Percentiles rank a stretch among this genome's conserved stretches.
Evolutionary conservation across 2,888 invertebrate genomes (phyloP).

Genomic region (Drosophila incognita): DNA sequence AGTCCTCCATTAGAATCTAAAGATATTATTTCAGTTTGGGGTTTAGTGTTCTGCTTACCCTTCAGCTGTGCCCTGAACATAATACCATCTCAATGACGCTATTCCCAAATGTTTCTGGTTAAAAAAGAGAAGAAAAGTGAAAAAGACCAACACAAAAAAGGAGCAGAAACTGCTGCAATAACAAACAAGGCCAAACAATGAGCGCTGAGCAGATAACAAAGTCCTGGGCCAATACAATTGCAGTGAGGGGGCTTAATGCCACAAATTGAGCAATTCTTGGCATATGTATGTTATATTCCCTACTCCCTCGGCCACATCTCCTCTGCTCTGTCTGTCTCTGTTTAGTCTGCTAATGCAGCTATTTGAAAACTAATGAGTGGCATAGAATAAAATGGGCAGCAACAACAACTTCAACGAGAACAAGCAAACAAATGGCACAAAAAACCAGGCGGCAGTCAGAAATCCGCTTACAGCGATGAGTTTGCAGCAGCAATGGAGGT

Average conservation of each 20-base stretch:
- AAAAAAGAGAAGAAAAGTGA: slow-evolving; percentile 8
- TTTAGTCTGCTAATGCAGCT: slow-evolving; percentile 71
- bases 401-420: slow-evolving; percentile 38
- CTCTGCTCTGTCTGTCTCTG: not conserved
- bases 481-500: slow-evolving; percentile 3
- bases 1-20: slow-evolving; percentile 23
- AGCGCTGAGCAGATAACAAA: slow-evolving; percentile 24
- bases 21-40: slow-evolving; percentile 43
- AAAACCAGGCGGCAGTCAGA: slow-evolving; percentile 58
- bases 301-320: slow-evolving; percentile 5
- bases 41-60: slow-evolving; percentile 11
- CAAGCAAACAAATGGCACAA: slow-evolving; percentile 50
- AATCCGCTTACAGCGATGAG: slow-evolving; percentile 74
- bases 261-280: slow-evolving; percentile 76
- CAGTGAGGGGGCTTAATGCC: slow-evolving; percentile 66
- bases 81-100: slow-evolving; percentile 18
- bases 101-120: slow-evolving; percentile 21
- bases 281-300: slow-evolving; percentile 41
- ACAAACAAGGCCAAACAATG: slow-evolving; percentile 66
- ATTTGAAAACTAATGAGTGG: slow-evolving; percentile 79
- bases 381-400: slow-evolving; percentile 41
- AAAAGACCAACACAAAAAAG: slow-evolving; percentile 11
- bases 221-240: slow-evolving; percentile 31
- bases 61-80: slow-evolving; percentile 12
- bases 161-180: slow-evolving; percentile 68